Evolutionary conservation across 2,797 vertebrate genomes (phyloP).

Genomic region (Enteromius afrohamiltoni): DNA sequence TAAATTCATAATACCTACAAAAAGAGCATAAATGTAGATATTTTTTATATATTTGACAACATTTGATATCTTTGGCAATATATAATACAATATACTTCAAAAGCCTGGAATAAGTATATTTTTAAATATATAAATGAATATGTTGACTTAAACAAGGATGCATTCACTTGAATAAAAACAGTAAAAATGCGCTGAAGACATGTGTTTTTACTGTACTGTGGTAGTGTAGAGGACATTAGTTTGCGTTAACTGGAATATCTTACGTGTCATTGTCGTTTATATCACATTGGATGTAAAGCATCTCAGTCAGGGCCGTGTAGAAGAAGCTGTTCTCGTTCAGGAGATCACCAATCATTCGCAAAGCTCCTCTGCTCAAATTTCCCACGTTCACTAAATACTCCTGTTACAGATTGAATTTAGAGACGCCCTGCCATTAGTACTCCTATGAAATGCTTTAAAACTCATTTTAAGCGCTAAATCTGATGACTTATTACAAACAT

Average conservation of each 20-base stretch:
- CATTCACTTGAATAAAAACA: not conserved
- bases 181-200: not conserved
- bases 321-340: conserved; percentile 85
- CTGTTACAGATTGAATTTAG: conserved; percentile 59
- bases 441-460: not conserved
- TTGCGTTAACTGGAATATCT: conserved; percentile 40
- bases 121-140: not conserved
- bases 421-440: not conserved
- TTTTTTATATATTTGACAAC: not conserved
- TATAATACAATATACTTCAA: not conserved
- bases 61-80: not conserved
- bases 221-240: not conserved
- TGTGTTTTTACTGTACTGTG: not conserved
- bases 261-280: conserved; percentile 79
- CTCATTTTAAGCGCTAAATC: not conserved
- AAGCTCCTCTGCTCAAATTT: conserved; percentile 79
- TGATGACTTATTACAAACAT: not conserved
- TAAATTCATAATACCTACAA: conserved; percentile 83
- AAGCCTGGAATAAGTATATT: not conserved
- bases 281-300: conserved; percentile 78
- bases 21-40: not conserved
- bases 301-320: conserved; percentile 80
- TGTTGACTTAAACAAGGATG: not conserved
- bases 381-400: conserved; percentile 82
- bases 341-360: conserved; percentile 83